These are phyloP conservation scores for Scomber colias DNA, from an alignment of 2,113 vertebrate species.

Conservation along the genomic window DNA sequence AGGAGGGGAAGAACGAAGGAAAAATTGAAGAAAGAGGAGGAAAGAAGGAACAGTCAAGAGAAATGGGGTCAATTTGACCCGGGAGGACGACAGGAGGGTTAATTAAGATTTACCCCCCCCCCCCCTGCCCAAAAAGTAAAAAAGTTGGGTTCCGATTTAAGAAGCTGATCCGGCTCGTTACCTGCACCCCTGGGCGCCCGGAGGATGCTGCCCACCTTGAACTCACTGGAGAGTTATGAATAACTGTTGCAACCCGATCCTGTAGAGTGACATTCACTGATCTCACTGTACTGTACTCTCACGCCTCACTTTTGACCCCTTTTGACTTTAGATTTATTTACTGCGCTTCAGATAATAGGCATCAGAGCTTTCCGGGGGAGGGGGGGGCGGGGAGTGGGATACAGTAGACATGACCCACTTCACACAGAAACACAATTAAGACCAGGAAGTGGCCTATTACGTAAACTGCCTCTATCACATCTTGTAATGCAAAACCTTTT, in stretches of 20 bases:
- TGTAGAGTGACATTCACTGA: neutral
- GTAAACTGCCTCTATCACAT: constrained; percentile 24
- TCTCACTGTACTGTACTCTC: neutral
- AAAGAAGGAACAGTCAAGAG: no score
- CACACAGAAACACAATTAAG: constrained; percentile 36
- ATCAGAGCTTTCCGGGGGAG: constrained; percentile 20
- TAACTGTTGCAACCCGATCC: neutral
- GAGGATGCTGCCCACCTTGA: no score
- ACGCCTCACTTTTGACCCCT: constrained; percentile 15
- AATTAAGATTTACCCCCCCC: no score
- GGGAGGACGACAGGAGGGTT: no score
- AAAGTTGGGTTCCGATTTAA: no score
- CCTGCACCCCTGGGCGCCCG: no score
- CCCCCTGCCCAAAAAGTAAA: no score
- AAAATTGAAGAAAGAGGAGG: no score
- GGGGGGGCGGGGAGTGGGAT: neutral
- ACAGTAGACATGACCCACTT: constrained; percentile 56
- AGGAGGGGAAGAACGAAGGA: no score
- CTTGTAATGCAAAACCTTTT: constrained; percentile 5
- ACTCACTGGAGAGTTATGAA: no score
- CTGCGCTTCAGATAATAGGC: constrained; percentile 15
- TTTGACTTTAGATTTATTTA: constrained; percentile 19
- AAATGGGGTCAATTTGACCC: no score
- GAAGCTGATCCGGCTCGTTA: no score
- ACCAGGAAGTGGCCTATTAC: constrained; percentile 35